phyloP scores from a whole-genome alignment of 2,888 invertebrate species.

The Neocrepidodera transversa region DNA sequence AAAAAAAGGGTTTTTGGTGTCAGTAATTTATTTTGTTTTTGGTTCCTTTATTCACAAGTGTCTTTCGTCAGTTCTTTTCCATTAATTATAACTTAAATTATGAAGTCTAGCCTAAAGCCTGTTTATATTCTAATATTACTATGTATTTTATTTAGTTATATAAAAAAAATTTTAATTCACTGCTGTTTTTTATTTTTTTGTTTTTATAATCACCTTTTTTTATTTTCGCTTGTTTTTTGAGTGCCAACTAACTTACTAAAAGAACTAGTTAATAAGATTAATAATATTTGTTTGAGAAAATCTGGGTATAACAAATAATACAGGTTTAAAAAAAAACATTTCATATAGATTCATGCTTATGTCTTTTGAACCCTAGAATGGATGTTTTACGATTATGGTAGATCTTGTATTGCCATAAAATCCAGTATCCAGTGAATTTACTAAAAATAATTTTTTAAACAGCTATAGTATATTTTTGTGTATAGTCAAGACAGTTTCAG shows the following conservation, averaged over 20 bases:
- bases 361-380: no score
- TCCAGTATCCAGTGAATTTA: no score
- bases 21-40: slow-evolving; percentile 27
- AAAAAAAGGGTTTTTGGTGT: slow-evolving; percentile 27
- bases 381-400: no score
- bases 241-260: slow-evolving; percentile 29
- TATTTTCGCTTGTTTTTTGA: slow-evolving; percentile 39
- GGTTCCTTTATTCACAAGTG: slow-evolving; percentile 39
- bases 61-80: slow-evolving; percentile 30
- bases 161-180: slow-evolving; percentile 54
- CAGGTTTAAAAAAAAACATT: no score
- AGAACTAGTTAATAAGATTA: neutral
- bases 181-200: slow-evolving; percentile 47
- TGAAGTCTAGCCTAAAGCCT: slow-evolving; percentile 56
- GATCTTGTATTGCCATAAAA: no score
- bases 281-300: slow-evolving; percentile 24
- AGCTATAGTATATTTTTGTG: no score
- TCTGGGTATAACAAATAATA: slow-evolving; percentile 28
- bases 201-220: slow-evolving; percentile 38
- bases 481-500: no score
- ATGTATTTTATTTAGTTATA: slow-evolving; percentile 59
- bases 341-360: no score
- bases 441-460: no score
- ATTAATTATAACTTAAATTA: slow-evolving; percentile 46
- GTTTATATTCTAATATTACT: slow-evolving; percentile 57